Evolutionary conservation across 2,797 vertebrate species (phyloP).

Genomic region (Anguilla obscura): DNA sequence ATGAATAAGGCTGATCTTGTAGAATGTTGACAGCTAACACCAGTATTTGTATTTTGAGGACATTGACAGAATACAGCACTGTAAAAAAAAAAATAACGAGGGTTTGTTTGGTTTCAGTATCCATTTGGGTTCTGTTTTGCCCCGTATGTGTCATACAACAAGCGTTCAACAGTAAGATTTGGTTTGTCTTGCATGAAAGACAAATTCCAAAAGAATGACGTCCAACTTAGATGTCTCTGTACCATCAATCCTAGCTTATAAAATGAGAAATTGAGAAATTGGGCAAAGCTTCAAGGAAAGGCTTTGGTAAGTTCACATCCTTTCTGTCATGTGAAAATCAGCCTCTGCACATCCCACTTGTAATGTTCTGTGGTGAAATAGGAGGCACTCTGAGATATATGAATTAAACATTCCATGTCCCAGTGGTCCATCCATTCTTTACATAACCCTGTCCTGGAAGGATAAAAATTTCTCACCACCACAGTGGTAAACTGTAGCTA

Average conservation of each 20-base stretch:
- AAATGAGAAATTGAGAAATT: not conserved
- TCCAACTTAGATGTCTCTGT: not conserved
- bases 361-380: not conserved
- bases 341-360: not conserved
- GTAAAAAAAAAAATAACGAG: not conserved
- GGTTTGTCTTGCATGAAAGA: not conserved
- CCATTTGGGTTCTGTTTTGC: not conserved
- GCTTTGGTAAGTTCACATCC: not conserved
- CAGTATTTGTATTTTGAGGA: not conserved
- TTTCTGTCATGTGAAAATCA: not conserved
- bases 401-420: constrained; percentile 20
- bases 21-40: not conserved
- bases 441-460: constrained; percentile 14
- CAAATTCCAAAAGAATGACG: not conserved
- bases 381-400: not conserved
- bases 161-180: not conserved
- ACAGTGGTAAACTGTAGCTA: too few species aligned
- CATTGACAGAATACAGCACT: not conserved
- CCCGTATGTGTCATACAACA: not conserved
- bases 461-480: constrained; percentile 18
- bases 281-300: not conserved
- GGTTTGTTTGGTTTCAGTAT: not conserved
- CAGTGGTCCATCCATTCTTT: not conserved
- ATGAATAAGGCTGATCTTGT: not conserved
- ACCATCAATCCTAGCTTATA: not conserved